Conservation (phyloP, 2,888 invertebrate genomes). For the Nymphalis c-album region DNA sequence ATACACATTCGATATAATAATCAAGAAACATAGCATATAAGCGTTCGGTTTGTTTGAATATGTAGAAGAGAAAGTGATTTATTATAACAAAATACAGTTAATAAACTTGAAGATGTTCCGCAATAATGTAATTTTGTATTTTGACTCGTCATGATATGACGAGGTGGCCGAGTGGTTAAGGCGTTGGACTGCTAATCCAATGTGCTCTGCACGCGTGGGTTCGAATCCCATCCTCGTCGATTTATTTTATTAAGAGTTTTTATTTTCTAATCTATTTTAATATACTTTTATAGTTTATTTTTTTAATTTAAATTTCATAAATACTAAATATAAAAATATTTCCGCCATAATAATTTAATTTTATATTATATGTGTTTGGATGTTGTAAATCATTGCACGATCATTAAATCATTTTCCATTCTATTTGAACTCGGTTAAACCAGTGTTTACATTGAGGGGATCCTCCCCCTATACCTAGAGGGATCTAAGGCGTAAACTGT, state of each 20-base stretch:
- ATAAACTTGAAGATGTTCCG: neutral
- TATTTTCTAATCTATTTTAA: neutral
- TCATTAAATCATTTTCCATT: slow-evolving; percentile 50
- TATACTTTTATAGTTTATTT: neutral
- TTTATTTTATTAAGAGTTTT: slow-evolving; percentile 30
- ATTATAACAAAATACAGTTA: neutral
- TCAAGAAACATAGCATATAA: neutral
- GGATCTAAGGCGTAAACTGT: slow-evolving; percentile 4
- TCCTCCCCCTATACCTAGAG: slow-evolving; percentile 10
- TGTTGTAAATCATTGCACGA: slow-evolving; percentile 24
- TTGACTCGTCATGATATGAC: slow-evolving; percentile 47
- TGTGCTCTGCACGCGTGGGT: slow-evolving; percentile 93
- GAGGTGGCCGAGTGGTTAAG: slow-evolving; percentile 82
- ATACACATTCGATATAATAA: too few species aligned
- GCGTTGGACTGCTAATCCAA: slow-evolving; percentile 89
- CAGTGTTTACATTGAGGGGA: slow-evolving; percentile 29
- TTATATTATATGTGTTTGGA: neutral
- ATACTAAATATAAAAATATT: too few species aligned
- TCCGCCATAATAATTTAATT: too few species aligned
- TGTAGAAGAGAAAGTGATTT: neutral
- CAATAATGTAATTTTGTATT: slow-evolving; percentile 26
- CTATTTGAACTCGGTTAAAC: slow-evolving; percentile 49
- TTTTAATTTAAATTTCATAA: too few species aligned
- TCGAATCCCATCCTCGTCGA: slow-evolving; percentile 91
- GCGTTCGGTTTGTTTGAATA: neutral